These are phyloP conservation scores for Sternotherus odoratus DNA, from an alignment of 2,797 vertebrate species.

Conservation along the genomic window DNA sequence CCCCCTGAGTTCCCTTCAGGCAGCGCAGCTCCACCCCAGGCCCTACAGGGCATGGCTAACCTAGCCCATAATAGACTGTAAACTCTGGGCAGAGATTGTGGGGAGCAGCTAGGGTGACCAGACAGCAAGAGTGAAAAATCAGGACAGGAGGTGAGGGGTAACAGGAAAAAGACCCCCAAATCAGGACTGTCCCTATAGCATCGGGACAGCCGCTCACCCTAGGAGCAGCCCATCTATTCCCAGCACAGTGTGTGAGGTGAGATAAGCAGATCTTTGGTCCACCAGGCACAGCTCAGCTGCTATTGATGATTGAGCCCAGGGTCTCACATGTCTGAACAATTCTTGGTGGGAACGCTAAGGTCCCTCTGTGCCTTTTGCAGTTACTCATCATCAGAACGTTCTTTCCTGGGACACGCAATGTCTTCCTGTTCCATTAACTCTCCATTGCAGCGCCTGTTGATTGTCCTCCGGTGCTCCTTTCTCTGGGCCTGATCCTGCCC, in stretches of 20 bases:
- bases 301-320: not conserved
- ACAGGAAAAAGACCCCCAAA: too few relatives aligned
- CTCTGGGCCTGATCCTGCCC: not conserved
- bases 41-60: not conserved
- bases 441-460: accelerated
- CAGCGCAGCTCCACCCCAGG: not conserved
- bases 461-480: accelerated
- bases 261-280: not conserved
- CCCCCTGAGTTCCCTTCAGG: not conserved
- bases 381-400: not conserved
- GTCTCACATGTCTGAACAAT: not conserved
- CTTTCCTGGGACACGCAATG: accelerated
- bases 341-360: not conserved
- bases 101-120: too few relatives aligned
- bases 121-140: too few relatives aligned
- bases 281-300: too few relatives aligned
- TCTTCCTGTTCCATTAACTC: not conserved
- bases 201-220: too few relatives aligned
- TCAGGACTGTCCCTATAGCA: too few relatives aligned
- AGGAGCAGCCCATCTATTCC: not conserved
- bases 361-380: not conserved
- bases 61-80: accelerated
- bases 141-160: too few relatives aligned
- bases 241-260: accelerated
- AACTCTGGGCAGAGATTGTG: not conserved